Evolutionary conservation across 2,797 vertebrate genomes (phyloP).

Genomic region (Enteromius treurensis): DNA sequence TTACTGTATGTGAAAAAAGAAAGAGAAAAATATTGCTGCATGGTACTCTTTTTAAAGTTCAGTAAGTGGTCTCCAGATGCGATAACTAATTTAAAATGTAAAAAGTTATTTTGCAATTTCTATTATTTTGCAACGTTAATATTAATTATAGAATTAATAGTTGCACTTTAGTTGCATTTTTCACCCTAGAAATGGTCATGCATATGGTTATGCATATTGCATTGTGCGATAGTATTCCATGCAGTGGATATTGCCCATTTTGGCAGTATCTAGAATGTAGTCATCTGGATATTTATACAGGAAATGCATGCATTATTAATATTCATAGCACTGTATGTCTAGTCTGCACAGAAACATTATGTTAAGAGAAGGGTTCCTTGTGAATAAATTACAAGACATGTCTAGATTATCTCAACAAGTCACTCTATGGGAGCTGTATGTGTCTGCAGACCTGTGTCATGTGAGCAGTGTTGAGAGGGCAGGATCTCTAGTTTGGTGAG

Average conservation of each 20-base stretch:
- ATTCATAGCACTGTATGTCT: neutral
- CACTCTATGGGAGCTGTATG: neutral
- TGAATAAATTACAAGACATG: neutral
- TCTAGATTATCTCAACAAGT: neutral
- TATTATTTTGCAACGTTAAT: neutral
- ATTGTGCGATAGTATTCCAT: neutral
- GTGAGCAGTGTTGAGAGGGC: conserved; percentile 79
- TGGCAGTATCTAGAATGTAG: neutral
- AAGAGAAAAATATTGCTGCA: neutral
- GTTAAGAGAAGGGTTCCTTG: neutral
- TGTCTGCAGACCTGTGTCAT: conserved; percentile 49
- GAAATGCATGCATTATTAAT: neutral
- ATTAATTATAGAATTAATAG: neutral
- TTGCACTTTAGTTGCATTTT: too few species aligned
- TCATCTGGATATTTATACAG: neutral
- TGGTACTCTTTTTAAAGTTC: neutral
- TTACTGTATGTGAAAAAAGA: neutral
- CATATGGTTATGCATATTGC: neutral
- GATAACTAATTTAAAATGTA: neutral
- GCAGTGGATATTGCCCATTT: neutral
- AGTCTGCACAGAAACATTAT: neutral
- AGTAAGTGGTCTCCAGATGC: neutral
- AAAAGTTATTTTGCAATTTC: neutral
- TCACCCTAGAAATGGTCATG: neutral
- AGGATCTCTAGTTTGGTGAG: conserved; percentile 90